phyloP scores from a whole-genome alignment of 2,797 vertebrate genomes.

The Propithecus perrieri region DNA sequence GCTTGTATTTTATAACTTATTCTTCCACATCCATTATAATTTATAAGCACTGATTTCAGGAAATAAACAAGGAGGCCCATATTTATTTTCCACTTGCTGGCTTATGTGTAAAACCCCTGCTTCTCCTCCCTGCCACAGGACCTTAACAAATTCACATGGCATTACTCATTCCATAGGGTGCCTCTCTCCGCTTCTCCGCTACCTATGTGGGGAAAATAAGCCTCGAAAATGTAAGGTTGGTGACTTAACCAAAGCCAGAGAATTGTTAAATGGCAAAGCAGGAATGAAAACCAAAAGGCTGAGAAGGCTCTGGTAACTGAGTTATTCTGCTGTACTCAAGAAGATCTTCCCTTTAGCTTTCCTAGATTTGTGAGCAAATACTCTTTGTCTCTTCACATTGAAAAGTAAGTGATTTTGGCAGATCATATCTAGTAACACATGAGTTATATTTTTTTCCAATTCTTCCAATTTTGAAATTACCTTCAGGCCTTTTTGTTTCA shows the following conservation, averaged over 20 bases:
- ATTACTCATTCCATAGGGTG: not conserved
- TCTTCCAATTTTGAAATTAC: not conserved
- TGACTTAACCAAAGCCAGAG: not conserved
- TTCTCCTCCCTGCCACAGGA: not conserved
- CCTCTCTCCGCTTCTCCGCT: not conserved
- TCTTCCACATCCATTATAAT: not conserved
- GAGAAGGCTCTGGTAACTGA: not conserved
- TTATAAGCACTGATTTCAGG: not conserved
- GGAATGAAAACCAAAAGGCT: not conserved
- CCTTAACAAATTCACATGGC: not conserved
- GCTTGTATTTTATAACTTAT: not conserved
- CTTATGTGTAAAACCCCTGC: not conserved
- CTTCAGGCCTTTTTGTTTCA: not conserved
- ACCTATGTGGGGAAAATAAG: not conserved
- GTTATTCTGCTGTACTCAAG: not conserved
- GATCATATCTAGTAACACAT: not conserved
- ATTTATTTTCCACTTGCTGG: not conserved
- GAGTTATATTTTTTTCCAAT: not conserved
- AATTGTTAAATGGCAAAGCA: not conserved
- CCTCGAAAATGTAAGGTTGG: not conserved
- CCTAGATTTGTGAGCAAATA: not conserved
- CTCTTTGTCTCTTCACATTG: not conserved
- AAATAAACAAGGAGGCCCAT: not conserved
- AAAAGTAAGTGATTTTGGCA: not conserved
- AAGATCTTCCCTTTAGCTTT: not conserved